Evolutionary conservation across 2,888 invertebrate genomes (phyloP), one percentile per base, ranked within the genome.

Genomic region (Notodromas monacha): DNA sequence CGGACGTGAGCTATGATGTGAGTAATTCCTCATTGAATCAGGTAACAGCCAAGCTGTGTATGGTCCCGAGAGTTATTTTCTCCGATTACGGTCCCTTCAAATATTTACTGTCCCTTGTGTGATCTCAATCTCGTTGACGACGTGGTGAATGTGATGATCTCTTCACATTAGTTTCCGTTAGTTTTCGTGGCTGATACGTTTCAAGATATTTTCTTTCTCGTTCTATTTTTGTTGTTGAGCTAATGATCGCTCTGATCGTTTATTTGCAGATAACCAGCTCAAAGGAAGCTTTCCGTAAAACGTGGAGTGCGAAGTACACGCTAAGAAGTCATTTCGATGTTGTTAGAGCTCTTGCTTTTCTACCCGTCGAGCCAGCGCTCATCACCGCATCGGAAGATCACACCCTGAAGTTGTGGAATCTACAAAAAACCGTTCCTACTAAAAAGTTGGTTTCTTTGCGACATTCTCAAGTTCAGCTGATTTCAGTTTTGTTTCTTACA

Each of bases 321-420:
- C 57, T 92, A 45, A 64, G 77, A 40, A 77, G 77, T 47, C 81
- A 84, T 55, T 84, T 81, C 46, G 81, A 84, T 46, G 74, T 74
- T 44, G 73, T 81, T 28, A 61, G 81, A 43, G 73, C 79, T 36
- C 56, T 84, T 34, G 76, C 76, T 40, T 84, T 84, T 57, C 81
- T 81, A 54, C 86, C 89, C 32, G 69, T 68, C 37, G 89, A 92
- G 48, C 74, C 86, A 34, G 81, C 92, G 34, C 59, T 96, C 35
- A 76, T 96, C 44, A 92, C 96, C 15, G 92, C 86, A 26, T 84
- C 84, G 34, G 96, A 99, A 52, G 96, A 99, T 57, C 84, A 89
- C 51, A 92, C 92, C 30, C 60, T 96, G 27, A 99, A 99, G 55
- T 56, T 96, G 46, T 99, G 96, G 96, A 96, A 96, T 60, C 59